Evolutionary conservation across 2,888 invertebrate species (phyloP), one percentile per base, ranked within the genome.

Genomic region (Orchesella flavescens): DNA sequence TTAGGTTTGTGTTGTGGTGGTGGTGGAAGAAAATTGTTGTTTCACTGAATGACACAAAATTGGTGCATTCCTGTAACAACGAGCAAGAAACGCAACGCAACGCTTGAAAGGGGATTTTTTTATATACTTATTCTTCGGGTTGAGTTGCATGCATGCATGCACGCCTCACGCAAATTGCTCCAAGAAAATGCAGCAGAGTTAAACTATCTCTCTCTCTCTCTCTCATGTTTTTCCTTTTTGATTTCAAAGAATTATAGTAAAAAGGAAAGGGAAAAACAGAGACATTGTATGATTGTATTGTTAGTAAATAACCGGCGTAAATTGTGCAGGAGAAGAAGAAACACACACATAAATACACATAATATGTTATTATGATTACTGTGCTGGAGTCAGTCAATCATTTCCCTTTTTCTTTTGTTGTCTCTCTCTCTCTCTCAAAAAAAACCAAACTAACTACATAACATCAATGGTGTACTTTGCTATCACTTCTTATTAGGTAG

Each of bases 1-100:
- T 34, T 34, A 2, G 7, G 34, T 34, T 34, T n/a, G n/a, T n/a
- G n/a, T 34, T 34, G 34, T 34, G 34, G 21, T 61, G 9, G 21
- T 59, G 10, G 57, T 19, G 61, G 61, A 61, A 19, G 19, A 57
- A 57, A 61, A 61, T 63, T 55, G 44, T 61, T 46, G 55, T 63
- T 63, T 65, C 44, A 9, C 24, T 49, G 49, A 82, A 82, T 82
- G 81, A 82, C 81, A 82, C 68, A 61, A 82, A 82, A 82, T 82
- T 82, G 81, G 55, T 74, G 12, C 74, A 23, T 59, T 59, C 61
- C 49, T 19, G 9, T n/a, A 49, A 34, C 34, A 34, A 34, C 34
- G 3, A 34, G 34, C 7, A 7, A 34, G 34, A 53, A 53, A 53
- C n/a, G 53, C n/a, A 10, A 53, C 4, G 57, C 55, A n/a, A n/a